phyloP scores from a whole-genome alignment of 92 coral and sea anemone species.

The Parazoanthus swiftii region DNA sequence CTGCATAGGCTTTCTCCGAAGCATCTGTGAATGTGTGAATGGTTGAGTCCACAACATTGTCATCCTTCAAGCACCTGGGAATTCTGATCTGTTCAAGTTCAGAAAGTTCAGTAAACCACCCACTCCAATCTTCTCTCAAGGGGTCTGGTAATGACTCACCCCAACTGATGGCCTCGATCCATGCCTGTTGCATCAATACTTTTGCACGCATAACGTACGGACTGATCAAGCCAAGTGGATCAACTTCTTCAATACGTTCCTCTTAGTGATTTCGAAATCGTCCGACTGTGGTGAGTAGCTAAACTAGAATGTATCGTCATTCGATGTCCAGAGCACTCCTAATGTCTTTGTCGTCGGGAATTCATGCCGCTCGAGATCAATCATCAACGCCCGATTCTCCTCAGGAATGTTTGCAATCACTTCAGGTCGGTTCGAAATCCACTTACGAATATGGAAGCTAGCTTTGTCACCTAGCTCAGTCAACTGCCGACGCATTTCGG shows the following conservation, averaged over 20 bases:
- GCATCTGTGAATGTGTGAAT: conserved; percentile 63
- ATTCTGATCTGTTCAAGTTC: conserved; percentile 40
- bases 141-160: conserved; percentile 38
- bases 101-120: conserved; percentile 27
- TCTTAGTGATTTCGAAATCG: conserved; percentile 30
- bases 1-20: conserved; percentile 60
- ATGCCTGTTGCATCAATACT: conserved; percentile 45
- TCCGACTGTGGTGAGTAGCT: conserved; percentile 43
- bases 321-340: no score
- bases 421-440: background rate
- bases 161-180: conserved; percentile 38
- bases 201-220: conserved; percentile 31
- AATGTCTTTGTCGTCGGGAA: no score
- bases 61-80: conserved; percentile 47
- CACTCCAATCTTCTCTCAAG: conserved; percentile 21
- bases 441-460: no score
- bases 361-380: no score
- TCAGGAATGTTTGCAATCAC: conserved; percentile 47
- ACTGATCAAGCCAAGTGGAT: no score
- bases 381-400: background rate
- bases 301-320: no score
- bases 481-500: conserved; percentile 53
- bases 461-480: conserved; percentile 52
- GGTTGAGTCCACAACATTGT: background rate
- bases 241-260: no score